These are phyloP conservation scores for Megaceryle torquata DNA, from an alignment of 2,113 vertebrate species.

Conservation along the genomic window DNA sequence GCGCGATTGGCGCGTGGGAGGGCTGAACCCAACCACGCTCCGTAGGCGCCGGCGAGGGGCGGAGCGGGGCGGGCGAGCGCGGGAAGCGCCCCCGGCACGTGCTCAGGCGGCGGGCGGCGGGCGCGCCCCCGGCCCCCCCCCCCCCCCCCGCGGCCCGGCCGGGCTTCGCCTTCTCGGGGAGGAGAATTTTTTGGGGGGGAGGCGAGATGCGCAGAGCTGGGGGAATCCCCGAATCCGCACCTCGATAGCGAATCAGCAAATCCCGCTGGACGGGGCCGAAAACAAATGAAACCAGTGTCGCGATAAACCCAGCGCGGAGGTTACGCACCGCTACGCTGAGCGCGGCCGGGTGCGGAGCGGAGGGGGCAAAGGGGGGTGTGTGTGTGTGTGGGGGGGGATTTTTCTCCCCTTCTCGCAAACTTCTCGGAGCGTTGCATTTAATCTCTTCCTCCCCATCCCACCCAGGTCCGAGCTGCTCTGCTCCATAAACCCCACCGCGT, in stretches of 20 bases:
- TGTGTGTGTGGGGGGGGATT: too few species aligned
- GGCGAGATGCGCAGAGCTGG: neutral
- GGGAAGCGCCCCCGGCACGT: too few species aligned
- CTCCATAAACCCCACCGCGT: too few species aligned
- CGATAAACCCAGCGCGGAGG: rapidly evolving
- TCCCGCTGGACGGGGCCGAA: neutral
- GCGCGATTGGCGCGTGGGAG: neutral
- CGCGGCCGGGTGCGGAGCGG: neutral
- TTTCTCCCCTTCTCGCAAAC: neutral
- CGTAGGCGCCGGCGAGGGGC: neutral
- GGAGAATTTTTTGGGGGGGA: neutral
- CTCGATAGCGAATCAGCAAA: neutral
- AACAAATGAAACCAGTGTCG: neutral
- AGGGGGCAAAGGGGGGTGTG: too few species aligned
- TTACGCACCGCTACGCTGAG: too few species aligned
- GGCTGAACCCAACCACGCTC: neutral
- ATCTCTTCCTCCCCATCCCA: neutral
- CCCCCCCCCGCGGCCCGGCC: neutral
- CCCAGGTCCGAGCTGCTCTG: neutral
- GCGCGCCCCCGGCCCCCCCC: too few species aligned
- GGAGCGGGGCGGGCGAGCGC: neutral
- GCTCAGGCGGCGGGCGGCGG: too few species aligned
- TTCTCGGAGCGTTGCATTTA: neutral
- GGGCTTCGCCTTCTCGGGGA: neutral
- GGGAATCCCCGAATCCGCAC: neutral